Evolutionary conservation across 2,113 vertebrate species (phyloP), one percentile per base, ranked within the genome.

Genomic region (Phycodurus eques): DNA sequence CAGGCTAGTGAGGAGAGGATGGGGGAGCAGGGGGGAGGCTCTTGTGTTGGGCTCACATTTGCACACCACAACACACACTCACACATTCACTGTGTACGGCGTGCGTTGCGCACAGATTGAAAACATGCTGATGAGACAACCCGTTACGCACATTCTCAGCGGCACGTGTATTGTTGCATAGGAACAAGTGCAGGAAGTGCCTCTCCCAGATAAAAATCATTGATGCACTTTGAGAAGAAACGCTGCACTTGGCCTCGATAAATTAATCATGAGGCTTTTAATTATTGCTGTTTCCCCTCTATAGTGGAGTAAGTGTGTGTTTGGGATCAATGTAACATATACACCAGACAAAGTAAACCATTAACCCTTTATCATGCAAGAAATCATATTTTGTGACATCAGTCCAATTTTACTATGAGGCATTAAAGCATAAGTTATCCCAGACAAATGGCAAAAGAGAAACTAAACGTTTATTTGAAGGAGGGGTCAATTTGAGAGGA

Each of bases 261-360:
- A 97, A 96, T 96, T 97, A 99, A 99, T 99, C 95, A 98, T 94
- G 92, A 91, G 86, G 92, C 93, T 98, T 98, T 98, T 98, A 97
- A 97, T 98, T 98, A 99, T 98, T 96, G 93, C 93, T 93, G 92
- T 93, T 92, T 90, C 39, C 20, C 35, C 70, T n/a, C 79, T 66
- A 46, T 47, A 27, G 13, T 46, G 20, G 13, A 31, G n/a, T 71
- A 72, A 51, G 70, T 56, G 54, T 73, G 42, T 33, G 14, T 72
- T 70, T 78, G 73, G 35, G 35, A 6, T 5, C 4, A 6, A 3
- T 39, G 1, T 49, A 49, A 15, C 19, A 53, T 53, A 53, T 15
- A 53, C 49, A 6, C 15, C 49, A 53, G 14, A 17, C 31, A 19
- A 15, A 35, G 17, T 15, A 61, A 39, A 61, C 59, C 59, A 61